Evolutionary conservation across 64 coral and sea anemone genomes (phyloP), one percentile per base, ranked within the genome.

Genomic region (Dendronephthya gigantea): DNA sequence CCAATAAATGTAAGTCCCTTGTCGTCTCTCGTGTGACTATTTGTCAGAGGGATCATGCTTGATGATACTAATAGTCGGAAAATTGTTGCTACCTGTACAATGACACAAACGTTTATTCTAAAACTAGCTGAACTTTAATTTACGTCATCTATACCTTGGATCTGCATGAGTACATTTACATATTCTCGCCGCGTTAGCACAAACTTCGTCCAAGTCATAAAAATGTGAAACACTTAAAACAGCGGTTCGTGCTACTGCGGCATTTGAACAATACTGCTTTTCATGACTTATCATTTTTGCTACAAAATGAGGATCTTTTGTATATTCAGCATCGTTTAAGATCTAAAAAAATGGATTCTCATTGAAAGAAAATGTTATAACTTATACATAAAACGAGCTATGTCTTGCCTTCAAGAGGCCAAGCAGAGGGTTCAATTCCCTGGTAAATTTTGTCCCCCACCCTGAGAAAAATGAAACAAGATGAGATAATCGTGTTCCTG

Each of bases 261-360:
- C 72, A 33, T 79, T 79, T 33, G 72, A 79, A 39, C 36, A 39
- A 39, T 36, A 79, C 2, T 79, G 32, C 7, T 39, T 14, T 15
- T 79, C 72, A 16, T 79, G 72, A 36, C 30, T 79, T 39, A 79
- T 79, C 72, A 79, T 79, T 17, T 79, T 79, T 34, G 72, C 30
- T 34, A 79, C 72, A 79, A 79, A 79, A 79, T 79, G 72, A 36
- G 72, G 72, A 39, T 79, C 72, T 79, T 79, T 79, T 10, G 36
- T 39, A 19, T 79, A 79, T 39, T 79, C 72, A 17, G 12, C 72
- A 39, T 79, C 72, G 16, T 39, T 79, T 9, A 79, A 33, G 36
- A 79, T 79, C 72, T 79, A 79, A 34, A 79, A 36, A 29, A 39
- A 79, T 0, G 9, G 36, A 79, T 9, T 12, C 3, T n/a, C 72